These are phyloP conservation scores for Philypnodon macrostomus DNA, from an alignment of 2,797 vertebrate species.

Conservation along the genomic window DNA sequence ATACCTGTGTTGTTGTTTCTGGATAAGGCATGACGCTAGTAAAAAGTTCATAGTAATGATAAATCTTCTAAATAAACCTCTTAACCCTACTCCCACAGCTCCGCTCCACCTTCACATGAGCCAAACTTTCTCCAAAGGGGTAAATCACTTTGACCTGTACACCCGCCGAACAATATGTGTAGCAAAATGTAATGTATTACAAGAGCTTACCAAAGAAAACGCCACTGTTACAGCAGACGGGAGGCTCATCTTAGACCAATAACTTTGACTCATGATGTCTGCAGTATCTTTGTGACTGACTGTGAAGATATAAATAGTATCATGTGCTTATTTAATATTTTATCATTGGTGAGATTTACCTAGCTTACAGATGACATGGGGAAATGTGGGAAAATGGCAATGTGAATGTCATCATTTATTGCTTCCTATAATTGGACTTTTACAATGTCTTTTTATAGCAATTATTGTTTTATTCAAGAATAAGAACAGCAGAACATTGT, in stretches of 20 bases:
- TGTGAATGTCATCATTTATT: background rate
- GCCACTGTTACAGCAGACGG: constrained; percentile 56
- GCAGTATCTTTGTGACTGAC: constrained; percentile 42
- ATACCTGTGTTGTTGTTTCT: constrained; percentile 73
- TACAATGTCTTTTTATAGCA: background rate
- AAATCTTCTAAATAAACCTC: constrained; percentile 46
- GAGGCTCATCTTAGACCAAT: constrained; percentile 39
- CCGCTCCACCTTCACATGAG: constrained; percentile 45
- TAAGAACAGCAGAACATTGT: constrained; percentile 8
- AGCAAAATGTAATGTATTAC: constrained; percentile 64
- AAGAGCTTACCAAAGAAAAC: constrained; percentile 58
- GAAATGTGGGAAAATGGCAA: constrained; percentile 1
- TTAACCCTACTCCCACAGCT: constrained; percentile 35
- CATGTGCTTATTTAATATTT: constrained; percentile 11
- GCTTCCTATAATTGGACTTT: background rate
- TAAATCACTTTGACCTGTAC: constrained; percentile 68
- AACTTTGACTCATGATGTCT: constrained; percentile 66
- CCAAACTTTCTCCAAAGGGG: constrained; percentile 49
- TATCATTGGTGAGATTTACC: constrained; percentile 1
- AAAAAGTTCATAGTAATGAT: constrained; percentile 76
- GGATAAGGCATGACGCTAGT: constrained; percentile 69
- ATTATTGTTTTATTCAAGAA: background rate
- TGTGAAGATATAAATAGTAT: constrained; percentile 32
- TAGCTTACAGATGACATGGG: background rate
- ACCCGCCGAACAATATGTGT: constrained; percentile 57